A percentile compares a stretch with the other conserved stretches of the same genome.
These are phyloP conservation scores for Eilema depressum DNA, from an alignment of 2,888 invertebrate species.

Conservation along the genomic window DNA sequence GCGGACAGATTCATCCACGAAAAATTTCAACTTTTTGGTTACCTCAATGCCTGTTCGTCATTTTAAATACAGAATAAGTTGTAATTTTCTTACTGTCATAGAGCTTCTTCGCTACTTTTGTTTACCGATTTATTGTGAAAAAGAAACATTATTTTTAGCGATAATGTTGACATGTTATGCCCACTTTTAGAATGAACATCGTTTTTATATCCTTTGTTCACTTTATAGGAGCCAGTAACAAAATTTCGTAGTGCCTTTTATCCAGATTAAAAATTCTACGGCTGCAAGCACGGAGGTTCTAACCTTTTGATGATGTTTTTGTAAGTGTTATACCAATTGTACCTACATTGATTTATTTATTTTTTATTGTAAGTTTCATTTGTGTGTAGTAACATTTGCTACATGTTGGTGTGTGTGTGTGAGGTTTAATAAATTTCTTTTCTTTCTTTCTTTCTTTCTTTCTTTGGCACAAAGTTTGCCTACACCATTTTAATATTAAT, in stretches of 20 bases:
- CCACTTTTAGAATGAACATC: not conserved
- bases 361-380: no score
- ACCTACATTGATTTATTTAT: no score
- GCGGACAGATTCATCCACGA: not conserved
- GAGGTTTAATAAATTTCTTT: no score
- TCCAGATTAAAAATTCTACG: constrained; percentile 56
- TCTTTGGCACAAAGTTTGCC: constrained; percentile 27
- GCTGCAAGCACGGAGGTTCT: constrained; percentile 21
- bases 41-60: no score
- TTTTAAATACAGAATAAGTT: not conserved
- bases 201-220: constrained; percentile 24
- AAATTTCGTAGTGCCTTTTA: constrained; percentile 50
- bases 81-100: not conserved
- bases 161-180: not conserved
- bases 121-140: not conserved
- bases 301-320: no score
- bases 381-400: no score
- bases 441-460: no score
- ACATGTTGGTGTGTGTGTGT: no score
- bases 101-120: not conserved
- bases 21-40: no score
- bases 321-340: no score
- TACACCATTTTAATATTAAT: constrained; percentile 41
- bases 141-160: not conserved
- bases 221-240: constrained; percentile 33